Base-by-base conservation (phyloP, 2,113 vertebrate species). In the Bujurquina vittata region DNA sequence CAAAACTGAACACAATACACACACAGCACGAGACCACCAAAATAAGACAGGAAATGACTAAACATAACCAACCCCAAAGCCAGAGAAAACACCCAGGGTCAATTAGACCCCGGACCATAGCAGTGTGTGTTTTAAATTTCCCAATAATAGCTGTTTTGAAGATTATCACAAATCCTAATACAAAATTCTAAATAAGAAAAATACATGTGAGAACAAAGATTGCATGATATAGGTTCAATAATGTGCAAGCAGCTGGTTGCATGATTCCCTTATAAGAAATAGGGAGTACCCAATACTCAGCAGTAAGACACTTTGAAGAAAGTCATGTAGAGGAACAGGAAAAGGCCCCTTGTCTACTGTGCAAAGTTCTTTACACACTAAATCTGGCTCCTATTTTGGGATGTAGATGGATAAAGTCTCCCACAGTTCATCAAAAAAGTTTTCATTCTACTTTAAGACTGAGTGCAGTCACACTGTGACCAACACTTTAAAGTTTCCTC, bases 401-500 rank as follows among this genome's bases (percentile, higher is more conserved):
- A 75, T 0, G 55, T 26, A 43, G 17, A 20, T 14, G 22, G 10
- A 43, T 43, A 18, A 43, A 75, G 22, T 58, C 35, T 75, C 74
- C 5, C 35, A 43, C 55, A 20, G 22, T 7, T 61, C 26, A 49
- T 61, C 75, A 60, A 52, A 61, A 46, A 49, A 58, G 8, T 54
- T 49, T 40, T n/a, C 5, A 81, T 52, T 73, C 58, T 17, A 49
- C 56, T 61, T 29, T 17, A 74, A 81, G 55, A 46, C 10, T 60
- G 3, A 80, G 43, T 31, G 56, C 37, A 59, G n/a, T 59, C 22
- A 57, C 10, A 59, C 35, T 57, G 23, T 59, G 74, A 56, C 22
- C 40, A 75, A 40, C 1, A 46, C 73, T 59, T 75, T 58, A 43
- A 75, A 75, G 35, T 57, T 75, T 75, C 58, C 74, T 58, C 15